phyloP scores from a whole-genome alignment of 2,113 vertebrate species.

The Limnothrissa miodon region DNA sequence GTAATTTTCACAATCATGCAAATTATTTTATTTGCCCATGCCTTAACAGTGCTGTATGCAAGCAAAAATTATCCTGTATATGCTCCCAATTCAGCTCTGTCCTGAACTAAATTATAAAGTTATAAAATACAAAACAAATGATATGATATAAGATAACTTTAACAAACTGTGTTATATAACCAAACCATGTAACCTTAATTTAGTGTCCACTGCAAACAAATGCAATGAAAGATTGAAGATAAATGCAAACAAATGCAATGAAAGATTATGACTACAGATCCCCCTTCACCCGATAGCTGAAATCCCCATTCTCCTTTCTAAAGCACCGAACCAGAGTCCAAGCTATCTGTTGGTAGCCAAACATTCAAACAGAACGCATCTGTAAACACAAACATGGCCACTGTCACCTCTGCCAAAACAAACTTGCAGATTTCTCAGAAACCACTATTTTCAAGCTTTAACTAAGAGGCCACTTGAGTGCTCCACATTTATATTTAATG shows the following conservation, averaged over 20 bases:
- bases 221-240: not conserved
- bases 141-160: not conserved
- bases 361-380: not conserved
- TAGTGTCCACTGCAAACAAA: not conserved
- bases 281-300: too few relatives aligned
- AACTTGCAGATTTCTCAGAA: slow-evolving; percentile 1
- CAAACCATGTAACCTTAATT: not conserved
- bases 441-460: slow-evolving; percentile 17
- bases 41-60: too few relatives aligned
- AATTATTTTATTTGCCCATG: too few relatives aligned
- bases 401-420: not conserved
- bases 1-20: too few relatives aligned
- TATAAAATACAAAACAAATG: too few relatives aligned
- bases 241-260: not conserved
- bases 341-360: not conserved
- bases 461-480: slow-evolving; percentile 1
- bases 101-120: too few relatives aligned
- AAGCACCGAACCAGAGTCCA: too few relatives aligned
- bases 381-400: not conserved
- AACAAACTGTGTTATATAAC: not conserved
- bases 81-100: not conserved
- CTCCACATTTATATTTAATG: slow-evolving; percentile 33
- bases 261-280: not conserved
- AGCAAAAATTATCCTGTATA: too few relatives aligned
- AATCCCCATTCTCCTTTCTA: too few relatives aligned